Percentiles rank a stretch among this genome's conserved stretches.
Conservation (phyloP, 2,888 invertebrate species). For the Hedya salicella region DNA sequence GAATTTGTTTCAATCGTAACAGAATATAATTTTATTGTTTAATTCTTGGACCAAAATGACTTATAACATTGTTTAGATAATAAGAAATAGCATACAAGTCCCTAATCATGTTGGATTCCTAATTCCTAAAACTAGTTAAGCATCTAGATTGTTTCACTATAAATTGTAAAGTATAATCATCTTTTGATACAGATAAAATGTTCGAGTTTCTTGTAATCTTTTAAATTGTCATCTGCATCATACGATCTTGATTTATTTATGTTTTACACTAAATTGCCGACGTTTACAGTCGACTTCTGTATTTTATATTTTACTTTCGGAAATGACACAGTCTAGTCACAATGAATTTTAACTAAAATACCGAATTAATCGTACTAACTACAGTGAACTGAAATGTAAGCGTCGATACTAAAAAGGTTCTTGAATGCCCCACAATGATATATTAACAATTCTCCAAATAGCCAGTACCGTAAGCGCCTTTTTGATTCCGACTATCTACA, state of each 20-base stretch:
- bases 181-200: too few species aligned
- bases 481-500: neutral
- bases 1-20: constrained; percentile 5
- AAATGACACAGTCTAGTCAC: constrained; percentile 26
- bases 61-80: constrained; percentile 16
- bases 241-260: too few species aligned
- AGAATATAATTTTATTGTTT: constrained; percentile 18
- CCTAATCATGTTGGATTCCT: neutral
- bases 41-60: constrained; percentile 10
- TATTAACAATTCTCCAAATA: neutral
- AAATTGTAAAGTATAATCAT: neutral
- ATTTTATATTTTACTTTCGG: neutral
- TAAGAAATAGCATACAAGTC: neutral
- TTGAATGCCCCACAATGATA: too few species aligned
- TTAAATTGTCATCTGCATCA: too few species aligned
- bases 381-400: too few species aligned
- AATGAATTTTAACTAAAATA: neutral
- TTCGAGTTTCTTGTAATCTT: too few species aligned
- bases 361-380: neutral
- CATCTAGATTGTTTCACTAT: neutral
- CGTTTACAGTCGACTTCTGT: neutral
- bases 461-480: neutral
- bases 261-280: neutral
- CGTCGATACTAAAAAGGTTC: too few species aligned
- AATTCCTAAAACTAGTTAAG: neutral